Conservation (phyloP, 2,888 invertebrate genomes). For the Gastrophysa polygoni region DNA sequence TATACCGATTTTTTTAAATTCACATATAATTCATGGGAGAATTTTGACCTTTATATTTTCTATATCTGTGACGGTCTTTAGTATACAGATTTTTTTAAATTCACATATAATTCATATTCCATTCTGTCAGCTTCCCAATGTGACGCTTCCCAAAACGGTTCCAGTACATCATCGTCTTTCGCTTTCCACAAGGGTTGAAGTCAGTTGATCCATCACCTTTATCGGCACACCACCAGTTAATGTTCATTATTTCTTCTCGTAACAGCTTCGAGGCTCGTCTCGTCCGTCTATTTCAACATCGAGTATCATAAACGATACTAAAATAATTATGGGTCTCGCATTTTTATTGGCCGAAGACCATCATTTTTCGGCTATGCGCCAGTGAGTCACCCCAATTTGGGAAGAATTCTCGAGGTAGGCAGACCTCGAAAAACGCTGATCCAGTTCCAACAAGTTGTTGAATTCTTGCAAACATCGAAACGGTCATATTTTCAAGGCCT, state of each 20-base stretch:
- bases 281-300: constrained; percentile 25
- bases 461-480: too few species aligned
- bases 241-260: not conserved
- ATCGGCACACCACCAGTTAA: constrained; percentile 12
- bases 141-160: too few species aligned
- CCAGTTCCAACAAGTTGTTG: too few species aligned
- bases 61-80: too few species aligned
- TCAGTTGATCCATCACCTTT: not conserved
- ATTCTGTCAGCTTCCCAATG: too few species aligned
- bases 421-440: not conserved
- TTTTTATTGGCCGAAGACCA: constrained; percentile 21
- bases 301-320: constrained; percentile 21
- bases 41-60: too few species aligned
- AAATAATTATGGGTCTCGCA: constrained; percentile 23
- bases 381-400: constrained; percentile 23
- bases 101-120: too few species aligned
- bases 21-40: too few species aligned
- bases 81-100: too few species aligned
- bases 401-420: constrained; percentile 10
- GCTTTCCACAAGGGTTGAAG: not conserved
- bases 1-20: too few species aligned
- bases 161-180: too few species aligned
- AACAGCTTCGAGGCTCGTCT: constrained; percentile 12
- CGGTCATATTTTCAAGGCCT: too few species aligned
- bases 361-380: constrained; percentile 24